Evolutionary conservation across 2,113 vertebrate genomes (phyloP).

Genomic region (Hydrochoerus hydrochaeris): DNA sequence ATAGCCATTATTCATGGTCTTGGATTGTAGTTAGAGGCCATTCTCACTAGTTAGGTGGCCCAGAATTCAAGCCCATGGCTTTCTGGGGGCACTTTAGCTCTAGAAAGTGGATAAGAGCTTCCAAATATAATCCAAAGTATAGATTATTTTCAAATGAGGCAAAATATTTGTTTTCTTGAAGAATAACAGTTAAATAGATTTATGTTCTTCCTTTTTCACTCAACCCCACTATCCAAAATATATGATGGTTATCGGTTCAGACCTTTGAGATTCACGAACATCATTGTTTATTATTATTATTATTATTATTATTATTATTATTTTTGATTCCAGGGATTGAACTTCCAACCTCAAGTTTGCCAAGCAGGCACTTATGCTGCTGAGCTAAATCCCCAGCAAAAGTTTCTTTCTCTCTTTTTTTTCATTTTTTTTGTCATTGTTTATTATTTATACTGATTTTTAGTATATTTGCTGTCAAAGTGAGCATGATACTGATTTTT

Average conservation of each 20-base stretch:
- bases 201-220: conserved; percentile 66
- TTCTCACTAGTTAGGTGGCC: conserved; percentile 44
- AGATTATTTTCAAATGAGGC: conserved; percentile 64
- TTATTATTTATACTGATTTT: conserved; percentile 72
- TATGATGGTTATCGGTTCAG: conserved; percentile 59
- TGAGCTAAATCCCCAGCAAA: no score
- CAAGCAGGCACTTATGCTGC: no score
- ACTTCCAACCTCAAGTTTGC: no score
- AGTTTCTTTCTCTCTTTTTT: no score
- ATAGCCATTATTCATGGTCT: background rate
- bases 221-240: conserved; percentile 11
- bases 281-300: no score
- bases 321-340: no score
- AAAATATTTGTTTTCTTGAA: conserved; percentile 73
- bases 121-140: conserved; percentile 36
- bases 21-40: background rate
- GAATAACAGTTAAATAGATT: conserved; percentile 73
- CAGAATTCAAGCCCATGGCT: conserved; percentile 36
- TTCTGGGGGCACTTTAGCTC: conserved; percentile 17
- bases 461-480: background rate
- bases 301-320: no score
- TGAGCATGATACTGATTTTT: conserved; percentile 64
- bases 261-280: conserved; percentile 71
- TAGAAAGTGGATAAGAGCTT: conserved; percentile 3
- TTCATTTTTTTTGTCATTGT: no score